Evolutionary conservation across 2,113 vertebrate genomes (phyloP).

Genomic region (Baryphthengus martii): DNA sequence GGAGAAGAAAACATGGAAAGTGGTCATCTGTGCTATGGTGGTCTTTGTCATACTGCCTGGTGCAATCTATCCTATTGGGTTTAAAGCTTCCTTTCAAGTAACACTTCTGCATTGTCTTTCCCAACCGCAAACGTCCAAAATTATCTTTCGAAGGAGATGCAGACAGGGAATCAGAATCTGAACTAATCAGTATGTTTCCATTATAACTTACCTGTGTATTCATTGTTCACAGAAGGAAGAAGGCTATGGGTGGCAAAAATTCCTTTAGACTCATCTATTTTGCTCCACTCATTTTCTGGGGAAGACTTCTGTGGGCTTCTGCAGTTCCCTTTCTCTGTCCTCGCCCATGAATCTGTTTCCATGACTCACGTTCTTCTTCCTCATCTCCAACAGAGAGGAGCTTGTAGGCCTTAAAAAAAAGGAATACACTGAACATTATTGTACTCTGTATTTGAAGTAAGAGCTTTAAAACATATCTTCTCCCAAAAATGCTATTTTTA

Average conservation of each 20-base stretch:
- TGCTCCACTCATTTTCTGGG: neutral
- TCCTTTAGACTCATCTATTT: neutral
- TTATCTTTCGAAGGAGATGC: neutral
- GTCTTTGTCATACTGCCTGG: neutral
- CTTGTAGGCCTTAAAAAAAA: neutral
- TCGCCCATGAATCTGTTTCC: neutral
- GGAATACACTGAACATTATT: neutral
- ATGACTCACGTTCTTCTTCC: neutral
- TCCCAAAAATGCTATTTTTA: neutral
- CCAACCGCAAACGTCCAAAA: neutral
- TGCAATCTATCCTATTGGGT: neutral
- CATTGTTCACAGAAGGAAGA: neutral
- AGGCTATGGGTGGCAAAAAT: neutral
- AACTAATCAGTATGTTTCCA: neutral
- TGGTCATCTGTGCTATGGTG: rapidly evolving
- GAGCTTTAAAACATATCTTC: neutral
- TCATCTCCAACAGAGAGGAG: neutral
- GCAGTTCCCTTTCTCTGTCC: neutral
- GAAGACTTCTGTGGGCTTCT: neutral
- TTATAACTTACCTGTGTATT: neutral
- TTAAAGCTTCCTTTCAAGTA: neutral
- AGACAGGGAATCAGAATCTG: neutral
- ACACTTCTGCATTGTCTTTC: neutral
- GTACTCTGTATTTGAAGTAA: neutral
- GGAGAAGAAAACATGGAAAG: neutral